phyloP scores from a whole-genome alignment of 2,888 invertebrate genomes.

The Dicyrtoma fusca region DNA sequence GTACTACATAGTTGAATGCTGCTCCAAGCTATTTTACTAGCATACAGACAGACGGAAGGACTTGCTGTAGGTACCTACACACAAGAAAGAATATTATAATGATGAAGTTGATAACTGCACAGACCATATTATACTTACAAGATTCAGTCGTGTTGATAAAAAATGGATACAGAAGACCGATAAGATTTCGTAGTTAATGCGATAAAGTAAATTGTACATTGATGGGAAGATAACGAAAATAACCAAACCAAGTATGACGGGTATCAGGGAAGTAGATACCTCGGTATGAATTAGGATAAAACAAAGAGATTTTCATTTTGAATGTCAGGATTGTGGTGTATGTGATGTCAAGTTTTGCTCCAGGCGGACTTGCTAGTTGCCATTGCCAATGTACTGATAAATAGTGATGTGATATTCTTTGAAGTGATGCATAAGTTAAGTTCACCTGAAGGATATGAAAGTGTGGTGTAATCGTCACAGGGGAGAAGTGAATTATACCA shows the following conservation, averaged over 20 bases:
- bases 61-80: no score
- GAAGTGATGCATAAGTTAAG: neutral
- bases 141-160: no score
- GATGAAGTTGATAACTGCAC: no score
- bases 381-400: neutral
- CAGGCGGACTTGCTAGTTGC: conserved; percentile 4
- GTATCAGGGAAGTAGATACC: neutral
- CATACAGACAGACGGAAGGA: no score
- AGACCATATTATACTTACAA: no score
- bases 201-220: neutral
- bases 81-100: no score
- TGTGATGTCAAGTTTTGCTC: conserved; percentile 16
- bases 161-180: no score
- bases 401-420: neutral
- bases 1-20: no score
- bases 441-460: neutral
- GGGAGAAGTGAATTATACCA: neutral
- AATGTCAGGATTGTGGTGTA: neutral
- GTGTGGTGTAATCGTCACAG: neutral
- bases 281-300: neutral
- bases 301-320: conserved; percentile 9
- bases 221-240: neutral
- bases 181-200: no score
- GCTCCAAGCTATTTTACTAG: no score
- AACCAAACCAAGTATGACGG: neutral